Percentiles rank a stretch among this genome's conserved stretches.
Evolutionary conservation across 30 jellyfish, hydroid and myxozoan genomes (phyloP).

Genomic region (Mastigias papua): DNA sequence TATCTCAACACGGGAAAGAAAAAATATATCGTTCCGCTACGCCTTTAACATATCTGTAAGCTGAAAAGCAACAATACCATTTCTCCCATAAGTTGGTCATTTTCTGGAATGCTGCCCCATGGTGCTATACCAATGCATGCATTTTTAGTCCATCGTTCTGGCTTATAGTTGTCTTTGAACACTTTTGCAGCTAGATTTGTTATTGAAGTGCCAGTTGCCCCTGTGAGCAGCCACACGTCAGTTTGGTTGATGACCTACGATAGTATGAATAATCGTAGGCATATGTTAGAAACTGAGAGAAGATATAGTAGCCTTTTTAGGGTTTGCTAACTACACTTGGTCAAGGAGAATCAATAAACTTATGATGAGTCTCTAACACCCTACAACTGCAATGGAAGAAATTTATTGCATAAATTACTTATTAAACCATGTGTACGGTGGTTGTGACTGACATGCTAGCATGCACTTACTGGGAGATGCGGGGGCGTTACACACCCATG

Average conservation of each 20-base stretch:
- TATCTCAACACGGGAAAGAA: background rate
- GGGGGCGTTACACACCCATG: no score
- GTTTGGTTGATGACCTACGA: background rate
- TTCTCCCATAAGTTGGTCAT: background rate
- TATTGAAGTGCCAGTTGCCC: conserved; percentile 34
- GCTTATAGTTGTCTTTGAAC: conserved; percentile 14
- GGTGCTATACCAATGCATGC: conserved; percentile 70
- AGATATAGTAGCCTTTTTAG: no score
- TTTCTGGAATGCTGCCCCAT: conserved; percentile 53
- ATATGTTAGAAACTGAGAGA: no score
- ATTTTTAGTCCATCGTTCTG: conserved; percentile 25
- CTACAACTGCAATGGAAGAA: background rate
- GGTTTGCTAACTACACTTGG: no score
- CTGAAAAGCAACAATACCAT: background rate
- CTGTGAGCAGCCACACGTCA: conserved; percentile 50
- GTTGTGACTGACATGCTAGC: no score
- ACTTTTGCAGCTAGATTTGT: conserved; percentile 28
- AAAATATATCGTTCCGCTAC: no score
- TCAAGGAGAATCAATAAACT: background rate
- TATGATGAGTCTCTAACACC: no score
- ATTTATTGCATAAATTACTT: background rate
- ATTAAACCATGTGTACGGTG: background rate
- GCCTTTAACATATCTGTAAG: background rate
- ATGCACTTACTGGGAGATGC: no score
- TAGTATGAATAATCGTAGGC: background rate